Base-by-base conservation (phyloP, 2,113 vertebrate species). In the Neopipo cinnamomea region DNA sequence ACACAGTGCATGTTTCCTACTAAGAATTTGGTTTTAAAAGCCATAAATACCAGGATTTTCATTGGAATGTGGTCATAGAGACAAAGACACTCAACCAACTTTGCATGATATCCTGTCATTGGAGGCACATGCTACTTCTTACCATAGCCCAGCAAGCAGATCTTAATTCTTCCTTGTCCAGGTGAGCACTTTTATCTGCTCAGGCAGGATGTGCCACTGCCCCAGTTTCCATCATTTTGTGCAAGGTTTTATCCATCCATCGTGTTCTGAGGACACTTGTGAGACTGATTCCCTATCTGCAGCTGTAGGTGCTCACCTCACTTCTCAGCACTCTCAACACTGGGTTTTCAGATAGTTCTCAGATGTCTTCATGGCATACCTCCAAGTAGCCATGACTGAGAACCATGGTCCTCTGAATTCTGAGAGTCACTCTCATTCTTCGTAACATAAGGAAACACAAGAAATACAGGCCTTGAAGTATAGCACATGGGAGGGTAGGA, bases 21-120 rank as follows among this genome's bases (percentile, higher is more conserved):
- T 7, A 78, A 78, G 11, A 81, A 74, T 70, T 85, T 44, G 4
- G 14, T 76, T 93, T 93, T 30, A 35, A 84, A 95, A 90, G 22
- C 39, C 30, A 47, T 49, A 22, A 14, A 1, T 67, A 74, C 19
- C 16, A 71, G 9, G 22, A 78, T 52, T 92, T 63, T 81, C 35
- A 84, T 33, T 39, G n/a, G 22, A 35, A 72, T 41, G 31, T 9
- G 11, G 30, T 39, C 37, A 52, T 3, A 21, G 22, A 65, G 58
- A 24, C 55, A 55, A 79, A 79, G 35, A 52, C 31, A 28, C 46
- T 65, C 3, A 2, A 55, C 13, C 39, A 71, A 44, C 42, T 67
- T 71, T 35, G 31, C 12, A 37, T 19, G 82, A 47, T 24, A 92
- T 42, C 20, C 9, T 58, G 16, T 35, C 35, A 28, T 2, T 79